Evolutionary conservation across 2,797 vertebrate species (phyloP).

Genomic region (Pipistrellus kuhlii): DNA sequence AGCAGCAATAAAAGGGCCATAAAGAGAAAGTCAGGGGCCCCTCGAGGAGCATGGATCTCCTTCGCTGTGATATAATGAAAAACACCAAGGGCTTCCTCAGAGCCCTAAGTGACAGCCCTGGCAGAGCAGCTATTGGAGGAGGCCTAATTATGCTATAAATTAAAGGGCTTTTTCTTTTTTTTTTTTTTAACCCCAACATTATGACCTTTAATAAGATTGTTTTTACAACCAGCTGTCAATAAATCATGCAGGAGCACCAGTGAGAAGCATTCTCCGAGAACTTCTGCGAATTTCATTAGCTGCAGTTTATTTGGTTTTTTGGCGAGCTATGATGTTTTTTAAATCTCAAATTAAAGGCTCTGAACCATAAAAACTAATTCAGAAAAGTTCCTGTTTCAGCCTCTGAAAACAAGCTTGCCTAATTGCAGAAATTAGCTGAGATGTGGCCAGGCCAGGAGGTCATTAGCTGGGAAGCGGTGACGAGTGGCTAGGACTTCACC

Average conservation of each 20-base stretch:
- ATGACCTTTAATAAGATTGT: constrained; percentile 92
- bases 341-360: constrained; percentile 90
- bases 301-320: constrained; percentile 90
- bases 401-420: constrained; percentile 85
- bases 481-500: constrained; percentile 58
- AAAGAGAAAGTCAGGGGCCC: constrained; percentile 85
- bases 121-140: constrained; percentile 88
- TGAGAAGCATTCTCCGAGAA: constrained; percentile 87
- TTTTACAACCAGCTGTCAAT: constrained; percentile 92
- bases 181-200: constrained; percentile 87
- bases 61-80: constrained; percentile 89
- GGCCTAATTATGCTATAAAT: constrained; percentile 93
- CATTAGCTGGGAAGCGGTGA: constrained; percentile 79
- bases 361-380: constrained; percentile 88
- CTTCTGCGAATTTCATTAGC: constrained; percentile 91
- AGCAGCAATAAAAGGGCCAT: constrained; percentile 82
- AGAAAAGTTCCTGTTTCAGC: constrained; percentile 86
- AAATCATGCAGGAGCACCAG: constrained; percentile 89
- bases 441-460: constrained; percentile 86
- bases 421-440: constrained; percentile 89
- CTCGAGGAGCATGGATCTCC: constrained; percentile 79
- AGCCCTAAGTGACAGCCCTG: constrained; percentile 87
- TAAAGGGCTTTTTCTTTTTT: constrained; percentile 86
- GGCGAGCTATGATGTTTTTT: constrained; percentile 88
- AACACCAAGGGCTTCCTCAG: constrained; percentile 86